Conservation (phyloP, 2,113 vertebrate species). For the Conger conger region DNA sequence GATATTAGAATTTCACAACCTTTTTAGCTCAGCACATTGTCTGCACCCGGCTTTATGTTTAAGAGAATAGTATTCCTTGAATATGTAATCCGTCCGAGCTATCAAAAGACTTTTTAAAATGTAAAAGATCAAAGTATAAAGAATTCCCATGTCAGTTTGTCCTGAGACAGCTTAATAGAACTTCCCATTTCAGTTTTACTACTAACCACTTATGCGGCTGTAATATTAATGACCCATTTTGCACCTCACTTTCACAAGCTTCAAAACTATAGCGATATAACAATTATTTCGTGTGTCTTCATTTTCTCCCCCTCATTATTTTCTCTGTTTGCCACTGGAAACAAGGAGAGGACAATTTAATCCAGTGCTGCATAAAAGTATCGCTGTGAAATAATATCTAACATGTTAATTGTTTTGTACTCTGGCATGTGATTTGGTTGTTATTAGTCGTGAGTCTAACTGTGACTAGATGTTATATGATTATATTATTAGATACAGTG, state of each 20-base stretch:
- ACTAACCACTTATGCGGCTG: neutral
- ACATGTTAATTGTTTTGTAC: neutral
- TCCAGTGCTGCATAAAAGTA: neutral
- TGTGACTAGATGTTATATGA: no score
- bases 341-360: neutral
- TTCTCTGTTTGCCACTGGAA: conserved; percentile 7
- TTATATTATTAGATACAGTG: no score
- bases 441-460: neutral
- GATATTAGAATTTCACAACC: neutral
- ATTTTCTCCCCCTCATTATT: neutral
- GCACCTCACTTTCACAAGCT: neutral
- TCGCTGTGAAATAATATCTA: neutral
- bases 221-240: neutral
- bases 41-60: neutral
- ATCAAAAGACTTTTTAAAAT: neutral
- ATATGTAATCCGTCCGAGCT: neutral
- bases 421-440: no score
- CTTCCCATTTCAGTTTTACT: conserved; percentile 12
- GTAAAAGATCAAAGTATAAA: conserved; percentile 18
- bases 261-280: neutral
- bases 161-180: neutral
- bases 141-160: neutral
- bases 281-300: neutral
- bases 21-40: neutral
- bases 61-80: neutral